phyloP scores from a whole-genome alignment of 2,113 vertebrate genomes.

The Ctenodactylus gundi region DNA sequence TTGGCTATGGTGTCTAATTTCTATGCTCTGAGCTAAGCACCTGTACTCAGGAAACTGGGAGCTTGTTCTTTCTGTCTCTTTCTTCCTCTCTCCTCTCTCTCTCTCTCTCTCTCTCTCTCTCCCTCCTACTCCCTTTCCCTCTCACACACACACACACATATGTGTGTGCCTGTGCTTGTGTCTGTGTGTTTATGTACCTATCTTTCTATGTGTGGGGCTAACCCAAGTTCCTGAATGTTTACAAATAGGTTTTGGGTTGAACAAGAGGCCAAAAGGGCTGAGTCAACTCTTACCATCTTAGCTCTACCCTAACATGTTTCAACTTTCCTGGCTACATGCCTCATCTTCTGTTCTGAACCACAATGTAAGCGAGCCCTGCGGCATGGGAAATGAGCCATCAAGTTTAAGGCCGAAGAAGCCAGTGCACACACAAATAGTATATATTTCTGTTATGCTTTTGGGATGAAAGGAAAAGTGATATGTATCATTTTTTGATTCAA shows the following conservation, averaged over 20 bases:
- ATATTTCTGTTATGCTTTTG: slow-evolving; percentile 26
- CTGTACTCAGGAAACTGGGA: slow-evolving; percentile 9
- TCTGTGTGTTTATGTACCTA: background rate
- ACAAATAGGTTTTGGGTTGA: slow-evolving; percentile 47
- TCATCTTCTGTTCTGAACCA: slow-evolving; percentile 51
- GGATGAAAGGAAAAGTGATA: slow-evolving; percentile 63
- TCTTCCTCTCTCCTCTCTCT: no score
- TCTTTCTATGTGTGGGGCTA: background rate
- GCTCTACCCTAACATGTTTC: background rate
- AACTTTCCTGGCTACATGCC: slow-evolving; percentile 31
- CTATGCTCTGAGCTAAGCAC: background rate
- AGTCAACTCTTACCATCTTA: slow-evolving; percentile 41
- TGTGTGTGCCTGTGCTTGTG: background rate
- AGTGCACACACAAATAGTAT: background rate
- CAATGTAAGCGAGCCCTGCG: slow-evolving; percentile 29
- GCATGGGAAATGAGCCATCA: slow-evolving; percentile 52
- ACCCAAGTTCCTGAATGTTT: slow-evolving; percentile 39
- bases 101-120: no score
- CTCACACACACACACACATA: no score
- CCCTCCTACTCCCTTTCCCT: no score
- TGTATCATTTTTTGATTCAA: slow-evolving; percentile 51
- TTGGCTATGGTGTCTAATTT: background rate
- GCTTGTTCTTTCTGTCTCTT: background rate
- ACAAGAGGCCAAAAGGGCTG: slow-evolving; percentile 45
- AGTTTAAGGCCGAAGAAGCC: slow-evolving; percentile 30